Base-by-base conservation (phyloP, 2,797 vertebrate species). In the Schizothorax lantsangensis region DNA sequence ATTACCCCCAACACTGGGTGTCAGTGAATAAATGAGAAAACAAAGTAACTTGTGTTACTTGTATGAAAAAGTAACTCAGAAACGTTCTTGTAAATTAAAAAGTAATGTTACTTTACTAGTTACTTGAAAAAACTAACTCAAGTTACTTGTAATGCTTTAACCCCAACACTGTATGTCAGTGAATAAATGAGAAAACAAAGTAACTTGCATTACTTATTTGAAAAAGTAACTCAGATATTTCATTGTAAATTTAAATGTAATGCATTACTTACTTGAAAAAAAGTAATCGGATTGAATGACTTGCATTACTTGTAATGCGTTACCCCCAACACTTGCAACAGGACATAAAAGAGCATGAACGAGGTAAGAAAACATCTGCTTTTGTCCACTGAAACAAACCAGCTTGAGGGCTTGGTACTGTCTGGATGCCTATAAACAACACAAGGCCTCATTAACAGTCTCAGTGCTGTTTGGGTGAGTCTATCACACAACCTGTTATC, bases 361-460 rank as follows among this genome's bases (percentile, higher is more conserved):
- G 17, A 73, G 71, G 2, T 73, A n/a, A 43, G 21, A 30, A 77
- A 17, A 40, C 54, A n/a, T 79, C 54, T 79, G 54, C 54, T 40
- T 19, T 57, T 54, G 40, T 59, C 10, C 33, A 6, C 17, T 38
- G 15, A 36, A 54, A 73, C 23, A 73, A 72, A 73, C 12, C 23
- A 26, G 23, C 40, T 26, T 73, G 43, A 73, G 26, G 17, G 26
- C 17, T 54, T 77, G 26, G 26, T 36, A n/a, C 12, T 15, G 57
- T 43, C 38, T 43, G 21, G 79, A 62, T 4, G 17, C 23, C n/a
- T 26, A 19, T 66, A 59, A 83, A 57, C 38, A 83, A 45, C 69
- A 7, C 40, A 21, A 23, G n/a, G 66, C 68, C 78, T 68, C 68
- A 82, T 88, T 86, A 88, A 86, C 23, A 45, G 26, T 80, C 62